Evolutionary conservation across 2,888 invertebrate genomes (phyloP).

Genomic region (Melanargia galathea): DNA sequence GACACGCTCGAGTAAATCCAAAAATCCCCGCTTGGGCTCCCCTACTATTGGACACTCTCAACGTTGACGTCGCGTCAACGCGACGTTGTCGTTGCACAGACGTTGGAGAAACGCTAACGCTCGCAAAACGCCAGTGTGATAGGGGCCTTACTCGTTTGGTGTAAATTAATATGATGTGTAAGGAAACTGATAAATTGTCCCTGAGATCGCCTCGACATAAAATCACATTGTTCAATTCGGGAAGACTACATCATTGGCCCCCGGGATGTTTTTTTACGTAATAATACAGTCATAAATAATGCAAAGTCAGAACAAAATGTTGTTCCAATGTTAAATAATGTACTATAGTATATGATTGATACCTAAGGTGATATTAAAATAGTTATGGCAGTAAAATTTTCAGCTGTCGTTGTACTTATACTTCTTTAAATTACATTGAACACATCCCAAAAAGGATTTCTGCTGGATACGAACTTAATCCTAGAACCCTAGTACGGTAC

Average conservation of each 20-base stretch:
- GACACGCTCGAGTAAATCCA: no score
- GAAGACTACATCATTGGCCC: slow-evolving; percentile 67
- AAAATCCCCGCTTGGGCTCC: no score
- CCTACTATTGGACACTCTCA: no score
- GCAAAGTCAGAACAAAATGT: slow-evolving; percentile 1
- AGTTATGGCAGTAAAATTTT: slow-evolving; percentile 51
- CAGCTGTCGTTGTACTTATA: slow-evolving; percentile 53
- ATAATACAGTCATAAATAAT: slow-evolving; percentile 9
- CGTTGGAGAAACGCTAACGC: no score
- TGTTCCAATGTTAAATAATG: slow-evolving; percentile 11
- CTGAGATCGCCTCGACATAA: slow-evolving; percentile 35
- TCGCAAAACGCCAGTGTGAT: no score
- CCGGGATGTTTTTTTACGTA: slow-evolving; percentile 49
- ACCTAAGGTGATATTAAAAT: slow-evolving; percentile 19
- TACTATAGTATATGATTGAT: slow-evolving; percentile 2
- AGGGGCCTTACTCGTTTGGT: no score
- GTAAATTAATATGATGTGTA: background rate
- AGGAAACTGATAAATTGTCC: slow-evolving; percentile 13
- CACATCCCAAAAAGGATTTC: slow-evolving; percentile 41
- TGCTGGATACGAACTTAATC: slow-evolving; percentile 26
- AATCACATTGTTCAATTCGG: slow-evolving; percentile 48
- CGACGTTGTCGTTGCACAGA: no score
- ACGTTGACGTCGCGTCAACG: no score
- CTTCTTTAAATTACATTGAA: slow-evolving; percentile 43
- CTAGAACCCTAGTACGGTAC: no score